Base-by-base conservation (phyloP, 2,113 vertebrate genomes). In the Psittacula cyanocephala region DNA sequence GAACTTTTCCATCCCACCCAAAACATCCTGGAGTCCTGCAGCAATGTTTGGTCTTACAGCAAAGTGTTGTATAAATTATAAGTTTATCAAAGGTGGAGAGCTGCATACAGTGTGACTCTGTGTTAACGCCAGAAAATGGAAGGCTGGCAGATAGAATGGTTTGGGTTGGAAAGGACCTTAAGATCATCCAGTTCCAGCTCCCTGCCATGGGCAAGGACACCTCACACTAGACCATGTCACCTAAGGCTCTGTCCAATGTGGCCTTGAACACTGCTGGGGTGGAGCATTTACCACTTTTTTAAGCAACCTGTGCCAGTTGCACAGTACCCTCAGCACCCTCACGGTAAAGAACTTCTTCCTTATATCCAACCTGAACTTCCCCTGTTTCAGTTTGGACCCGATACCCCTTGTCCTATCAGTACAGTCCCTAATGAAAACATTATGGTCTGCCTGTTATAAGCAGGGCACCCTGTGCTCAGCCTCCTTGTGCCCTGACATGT, bases 401-500 rank as follows among this genome's bases (percentile, higher is more conserved):
- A 35, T 23, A 24, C 22, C 20, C 13, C 57, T 59, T 59, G 13
- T 35, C 3, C 33, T 35, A 16, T 59, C 13, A 23, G 15, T 59
- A 23, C 22, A 59, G 57, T 35, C 57, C 33, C 57, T 35, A 35
- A 59, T 59, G 57, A 35, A 59, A 23, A 59, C 22, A 11, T 11
- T 5, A 0, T 3, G 15, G 17, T 41, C 49, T 69, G 17, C 39
- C 47, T 87, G 50, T 2, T 37, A 25, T 50, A 59, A 82, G 25
- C 8, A 49, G 44, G 27, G 15, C 23, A 29, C 6, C 13, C 57
- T 81, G 1, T 25, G 27, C 23, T 67, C 81, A 63, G 5, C 3
- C 3, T 46, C 7, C 13, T 81, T 31, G 7, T 7, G 3, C 8
- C 17, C 55, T 84, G 10, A 0, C 13, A 7, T 44, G 13, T 5